These are phyloP conservation scores for Scaptodrosophila latifasciaeformis DNA, from an alignment of 2,888 invertebrate genomes.

Conservation along the genomic window DNA sequence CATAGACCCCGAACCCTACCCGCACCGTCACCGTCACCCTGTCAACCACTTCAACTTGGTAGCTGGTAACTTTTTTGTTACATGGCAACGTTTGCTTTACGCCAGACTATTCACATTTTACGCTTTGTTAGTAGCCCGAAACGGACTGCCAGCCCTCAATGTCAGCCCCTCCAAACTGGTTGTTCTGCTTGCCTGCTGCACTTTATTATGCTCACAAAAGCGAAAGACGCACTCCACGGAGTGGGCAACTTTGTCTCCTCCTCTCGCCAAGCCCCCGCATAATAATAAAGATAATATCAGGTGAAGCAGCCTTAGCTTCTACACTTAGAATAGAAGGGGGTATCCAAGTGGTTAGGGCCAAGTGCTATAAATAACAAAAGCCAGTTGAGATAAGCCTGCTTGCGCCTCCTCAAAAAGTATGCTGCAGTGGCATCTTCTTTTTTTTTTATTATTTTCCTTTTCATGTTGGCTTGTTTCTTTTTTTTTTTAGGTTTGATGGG, in stretches of 20 bases:
- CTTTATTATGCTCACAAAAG: constrained; percentile 49
- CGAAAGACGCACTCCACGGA: constrained; percentile 30
- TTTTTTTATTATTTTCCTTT: constrained; percentile 22
- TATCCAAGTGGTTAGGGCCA: constrained; percentile 19
- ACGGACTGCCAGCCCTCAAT: constrained; percentile 26
- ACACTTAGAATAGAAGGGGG: constrained; percentile 43
- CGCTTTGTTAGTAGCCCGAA: constrained; percentile 56
- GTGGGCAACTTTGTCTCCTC: background rate
- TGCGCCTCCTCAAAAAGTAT: constrained; percentile 20
- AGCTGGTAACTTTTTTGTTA: background rate
- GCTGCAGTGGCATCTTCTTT: constrained; percentile 13
- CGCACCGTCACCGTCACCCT: background rate
- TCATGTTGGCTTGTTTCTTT: too few species aligned
- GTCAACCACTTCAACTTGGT: background rate
- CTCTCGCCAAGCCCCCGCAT: too few species aligned
- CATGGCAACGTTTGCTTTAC: constrained; percentile 26
- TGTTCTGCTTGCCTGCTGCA: constrained; percentile 41
- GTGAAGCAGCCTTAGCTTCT: constrained; percentile 41
- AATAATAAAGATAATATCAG: constrained; percentile 27
- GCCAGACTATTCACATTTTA: constrained; percentile 59
- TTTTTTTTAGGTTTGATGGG: too few species aligned
- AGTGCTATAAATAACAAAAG: constrained; percentile 60
- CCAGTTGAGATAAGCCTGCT: constrained; percentile 21
- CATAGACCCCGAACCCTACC: background rate
- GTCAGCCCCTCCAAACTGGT: constrained; percentile 5